Evolutionary conservation across 2,113 vertebrate species (phyloP), one percentile per base, ranked within the genome.

Genomic region (Cephalopterus ornatus): DNA sequence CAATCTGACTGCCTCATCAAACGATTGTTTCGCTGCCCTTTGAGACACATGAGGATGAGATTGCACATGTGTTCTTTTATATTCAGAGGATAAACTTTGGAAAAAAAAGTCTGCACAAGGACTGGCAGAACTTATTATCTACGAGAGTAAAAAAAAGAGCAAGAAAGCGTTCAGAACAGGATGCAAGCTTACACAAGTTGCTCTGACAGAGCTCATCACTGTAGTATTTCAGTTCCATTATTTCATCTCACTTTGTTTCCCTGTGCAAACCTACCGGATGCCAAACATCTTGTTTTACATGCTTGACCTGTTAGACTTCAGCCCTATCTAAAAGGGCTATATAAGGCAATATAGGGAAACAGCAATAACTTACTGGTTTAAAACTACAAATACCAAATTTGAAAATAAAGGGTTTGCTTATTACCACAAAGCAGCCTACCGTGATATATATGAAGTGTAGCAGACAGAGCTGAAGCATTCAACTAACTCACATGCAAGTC

Each of bases 41-140:
- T 96, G 92, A 85, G 96, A 82, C 75, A 49, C 35, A 6, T 85
- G 52, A 62, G 89, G 8, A 27, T 82, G 83, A 35, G 86, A 66
- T 1, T 92, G 97, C 50, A 91, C 65, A 12, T 68, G 96, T 1
- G 58, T 89, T 97, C 97, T 98, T 97, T 97, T 98, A 71, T 97
- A 89, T 52, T 98, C 98, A 8, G 97, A 95, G 18, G 96, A 97
- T 52, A 97, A 98, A 85, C 98, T 98, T 81, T 98, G 98, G 83
- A 99, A 99, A 98, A 99, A 99, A 95, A 99, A 99, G 95, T 99
- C 99, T 88, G 99, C 99, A 96, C 99, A 99, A 6, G 99, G 99
- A 85, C 99, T 99, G 95, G 99, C 98, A 70, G 99, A 99, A 95
- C 99, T 99, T 97, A 99, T 91, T 95, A 99, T 99, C 99, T 99